Evolutionary conservation across 2,113 vertebrate species (phyloP).

Genomic region (Centropus bengalensis): DNA sequence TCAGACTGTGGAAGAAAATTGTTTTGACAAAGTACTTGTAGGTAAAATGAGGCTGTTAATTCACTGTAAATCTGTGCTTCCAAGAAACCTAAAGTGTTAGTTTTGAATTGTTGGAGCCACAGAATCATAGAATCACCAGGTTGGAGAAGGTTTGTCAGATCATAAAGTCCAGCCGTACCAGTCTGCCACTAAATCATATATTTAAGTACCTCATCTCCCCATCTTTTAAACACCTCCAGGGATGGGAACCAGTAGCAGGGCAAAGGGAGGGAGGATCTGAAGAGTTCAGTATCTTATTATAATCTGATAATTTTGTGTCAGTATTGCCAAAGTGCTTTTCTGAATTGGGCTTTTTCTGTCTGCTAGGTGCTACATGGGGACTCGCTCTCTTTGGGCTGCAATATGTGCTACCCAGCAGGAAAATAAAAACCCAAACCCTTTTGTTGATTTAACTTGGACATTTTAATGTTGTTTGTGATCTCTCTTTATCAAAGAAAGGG

Average conservation of each 20-base stretch:
- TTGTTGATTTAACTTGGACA: not conserved
- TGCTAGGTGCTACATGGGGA: not conserved
- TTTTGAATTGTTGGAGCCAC: not conserved
- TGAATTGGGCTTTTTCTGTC: not conserved
- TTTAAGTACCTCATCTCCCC: too few relatives aligned
- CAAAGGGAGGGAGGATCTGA: not conserved
- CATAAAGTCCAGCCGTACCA: too few relatives aligned
- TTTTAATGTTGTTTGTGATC: not conserved
- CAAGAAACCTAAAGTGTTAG: not conserved
- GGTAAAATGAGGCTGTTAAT: not conserved
- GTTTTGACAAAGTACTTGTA: not conserved
- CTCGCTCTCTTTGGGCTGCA: not conserved
- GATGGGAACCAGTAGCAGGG: not conserved
- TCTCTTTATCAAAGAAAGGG: not conserved
- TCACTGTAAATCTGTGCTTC: not conserved
- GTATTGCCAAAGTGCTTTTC: not conserved
- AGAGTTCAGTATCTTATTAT: not conserved
- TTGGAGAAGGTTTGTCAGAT: too few relatives aligned
- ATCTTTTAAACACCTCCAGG: too few relatives aligned
- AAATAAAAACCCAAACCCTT: not conserved
- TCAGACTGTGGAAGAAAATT: not conserved
- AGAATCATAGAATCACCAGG: too few relatives aligned
- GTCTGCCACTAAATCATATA: too few relatives aligned
- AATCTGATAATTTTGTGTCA: not conserved
- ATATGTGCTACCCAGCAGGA: not conserved